Evolutionary conservation across 1,140 invertebrate species (phyloP).

Genomic region (Pogonomyrmex californicus): DNA sequence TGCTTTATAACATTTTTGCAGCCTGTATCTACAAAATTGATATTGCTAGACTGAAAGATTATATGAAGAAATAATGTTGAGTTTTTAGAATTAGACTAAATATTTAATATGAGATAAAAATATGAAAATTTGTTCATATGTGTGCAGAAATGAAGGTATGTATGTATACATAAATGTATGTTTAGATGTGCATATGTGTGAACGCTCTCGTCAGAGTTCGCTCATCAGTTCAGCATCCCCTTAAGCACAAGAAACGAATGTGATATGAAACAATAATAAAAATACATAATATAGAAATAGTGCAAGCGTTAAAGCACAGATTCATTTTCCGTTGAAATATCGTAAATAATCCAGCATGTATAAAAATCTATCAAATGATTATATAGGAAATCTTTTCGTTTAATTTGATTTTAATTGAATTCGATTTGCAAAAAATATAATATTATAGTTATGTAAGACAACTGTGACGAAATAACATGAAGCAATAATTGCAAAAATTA

Average conservation of each 20-base stretch:
- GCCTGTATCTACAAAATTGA: too few relatives aligned
- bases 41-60: too few relatives aligned
- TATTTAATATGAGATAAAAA: too few relatives aligned
- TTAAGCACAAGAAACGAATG: not conserved
- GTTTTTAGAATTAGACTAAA: too few relatives aligned
- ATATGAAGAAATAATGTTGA: too few relatives aligned
- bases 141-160: too few relatives aligned
- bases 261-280: not conserved
- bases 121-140: too few relatives aligned
- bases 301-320: not conserved
- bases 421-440: not conserved
- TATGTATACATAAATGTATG: too few relatives aligned
- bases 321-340: constrained; percentile 4
- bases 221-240: too few relatives aligned
- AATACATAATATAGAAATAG: constrained; percentile 10
- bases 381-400: not conserved
- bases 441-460: not conserved
- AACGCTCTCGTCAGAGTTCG: too few relatives aligned
- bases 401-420: constrained; percentile 16
- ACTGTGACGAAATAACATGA: not conserved
- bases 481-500: constrained; percentile 1
- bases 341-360: not conserved
- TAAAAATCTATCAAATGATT: constrained; percentile 1
- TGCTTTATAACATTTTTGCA: too few relatives aligned
- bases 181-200: too few relatives aligned